Evolutionary conservation across 2,797 vertebrate genomes (phyloP), one percentile per base, ranked within the genome.

Genomic region (Lagodon rhomboides): DNA sequence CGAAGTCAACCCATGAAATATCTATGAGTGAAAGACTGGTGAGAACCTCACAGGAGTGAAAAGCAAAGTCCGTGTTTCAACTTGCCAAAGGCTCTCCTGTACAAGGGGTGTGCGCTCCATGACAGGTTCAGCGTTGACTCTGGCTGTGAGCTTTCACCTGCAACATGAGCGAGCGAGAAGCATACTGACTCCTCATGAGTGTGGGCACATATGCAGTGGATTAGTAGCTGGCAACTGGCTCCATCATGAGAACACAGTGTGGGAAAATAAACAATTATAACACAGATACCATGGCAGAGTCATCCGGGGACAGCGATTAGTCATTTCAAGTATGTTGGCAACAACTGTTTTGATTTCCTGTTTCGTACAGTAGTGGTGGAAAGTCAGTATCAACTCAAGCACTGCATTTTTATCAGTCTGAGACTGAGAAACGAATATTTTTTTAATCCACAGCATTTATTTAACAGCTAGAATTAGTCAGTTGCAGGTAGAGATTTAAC

Each of bases 1-100:
- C 27, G 5, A 70, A 63, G 79, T 63, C 51, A 51, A 12, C 69
- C 85, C 65, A 83, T 90, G 54, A 86, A 73, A 73, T 69, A 85
- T 84, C 70, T 61, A 74, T 83, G 60, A 64, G 54, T 53, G 50
- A 49, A 79, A 68, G 55, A 59, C 15, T 12, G 34, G 68, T 51
- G 25, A 55, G 75, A 67, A 56, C 46, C 51, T 60, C 49, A 5
- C 30, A 54, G 49, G 51, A 41, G 55, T 38, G 18, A 13, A 54
- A 49, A 60, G 25, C 17, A 9, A 74, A 65, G 22, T 34, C 22
- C 50, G 20, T 1, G 3, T 34, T 68, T 51, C 46, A 27, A 34
- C 49, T 30, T 44, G 64, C 55, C 54, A 11, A 9, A 22, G 47
- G 71, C 71, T 81, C 68, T 75, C 12, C 44, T 70, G 30, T 67